Percentiles rank a stretch among this genome's conserved stretches.
These are phyloP conservation scores for Eulemur rufifrons DNA, from an alignment of 2,113 vertebrate genomes.

Conservation along the genomic window DNA sequence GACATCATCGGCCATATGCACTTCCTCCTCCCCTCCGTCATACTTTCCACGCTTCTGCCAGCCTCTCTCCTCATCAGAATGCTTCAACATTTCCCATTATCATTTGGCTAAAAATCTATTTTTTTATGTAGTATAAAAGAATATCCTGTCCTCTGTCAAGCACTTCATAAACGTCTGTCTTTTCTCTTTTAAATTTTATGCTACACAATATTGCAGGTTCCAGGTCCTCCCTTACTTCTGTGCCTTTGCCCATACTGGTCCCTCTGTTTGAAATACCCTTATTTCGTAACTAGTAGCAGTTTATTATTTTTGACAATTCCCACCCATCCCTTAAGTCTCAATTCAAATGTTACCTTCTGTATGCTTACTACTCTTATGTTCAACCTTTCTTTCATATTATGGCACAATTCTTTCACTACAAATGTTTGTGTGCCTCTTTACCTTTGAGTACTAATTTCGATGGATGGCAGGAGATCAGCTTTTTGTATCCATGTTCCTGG, in stretches of 20 bases:
- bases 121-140: neutral
- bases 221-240: fast-evolving
- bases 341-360: neutral
- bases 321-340: neutral
- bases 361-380: neutral
- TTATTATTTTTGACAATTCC: neutral
- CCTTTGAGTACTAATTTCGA: neutral
- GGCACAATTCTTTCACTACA: neutral
- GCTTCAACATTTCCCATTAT: neutral
- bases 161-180: neutral
- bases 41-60: neutral
- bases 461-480: neutral
- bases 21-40: neutral
- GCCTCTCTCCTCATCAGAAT: neutral
- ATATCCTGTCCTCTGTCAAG: neutral
- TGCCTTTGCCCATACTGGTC: neutral
- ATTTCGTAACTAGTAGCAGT: neutral
- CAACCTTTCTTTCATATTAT: neutral
- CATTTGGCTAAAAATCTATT: neutral
- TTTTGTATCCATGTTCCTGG: neutral
- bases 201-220: neutral
- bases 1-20: fast-evolving
- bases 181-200: neutral
- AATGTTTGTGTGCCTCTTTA: neutral
- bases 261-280: neutral